These are phyloP conservation scores for Brachionus sp. DNA, from an alignment of 1,140 invertebrate species.

Conservation along the genomic window DNA sequence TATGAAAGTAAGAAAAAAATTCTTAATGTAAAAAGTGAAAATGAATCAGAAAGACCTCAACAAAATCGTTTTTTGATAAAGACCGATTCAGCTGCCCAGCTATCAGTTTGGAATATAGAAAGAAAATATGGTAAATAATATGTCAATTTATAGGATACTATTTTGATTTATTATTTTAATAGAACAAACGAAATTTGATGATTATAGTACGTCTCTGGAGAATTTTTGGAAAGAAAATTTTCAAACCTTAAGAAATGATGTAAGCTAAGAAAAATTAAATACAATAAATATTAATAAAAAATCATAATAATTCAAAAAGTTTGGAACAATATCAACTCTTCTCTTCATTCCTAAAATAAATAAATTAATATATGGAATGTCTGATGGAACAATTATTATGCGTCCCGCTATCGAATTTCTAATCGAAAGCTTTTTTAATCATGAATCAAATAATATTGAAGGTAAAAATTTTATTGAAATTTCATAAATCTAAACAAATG, in stretches of 20 bases:
- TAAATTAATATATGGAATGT: slow-evolving; percentile 83
- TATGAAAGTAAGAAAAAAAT: not conserved
- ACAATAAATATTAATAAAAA: slow-evolving; percentile 51
- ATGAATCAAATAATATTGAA: not conserved
- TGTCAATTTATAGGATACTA: not conserved
- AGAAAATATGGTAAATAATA: not conserved
- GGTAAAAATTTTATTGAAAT: slow-evolving; percentile 36
- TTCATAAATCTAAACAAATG: slow-evolving; percentile 72
- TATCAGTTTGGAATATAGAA: slow-evolving; percentile 35
- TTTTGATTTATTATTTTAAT: slow-evolving; percentile 49
- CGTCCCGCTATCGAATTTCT: slow-evolving; percentile 88
- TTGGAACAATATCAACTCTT: slow-evolving; percentile 37
- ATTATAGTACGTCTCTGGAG: slow-evolving; percentile 51
- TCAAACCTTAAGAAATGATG: slow-evolving; percentile 51
- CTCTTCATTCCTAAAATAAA: slow-evolving; percentile 86
- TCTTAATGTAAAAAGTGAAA: not conserved
- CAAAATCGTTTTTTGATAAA: not conserved
- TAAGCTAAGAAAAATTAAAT: not conserved
- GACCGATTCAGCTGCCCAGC: not conserved
- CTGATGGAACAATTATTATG: slow-evolving; percentile 94
- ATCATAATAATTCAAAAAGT: slow-evolving; percentile 51
- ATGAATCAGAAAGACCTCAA: not conserved
- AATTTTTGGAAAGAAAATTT: slow-evolving; percentile 69
- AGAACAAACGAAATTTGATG: slow-evolving; percentile 8
- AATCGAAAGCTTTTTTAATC: slow-evolving; percentile 79